Evolutionary conservation across 2,797 vertebrate genomes (phyloP).

Genomic region (Ptychobarbus kaznakovi): DNA sequence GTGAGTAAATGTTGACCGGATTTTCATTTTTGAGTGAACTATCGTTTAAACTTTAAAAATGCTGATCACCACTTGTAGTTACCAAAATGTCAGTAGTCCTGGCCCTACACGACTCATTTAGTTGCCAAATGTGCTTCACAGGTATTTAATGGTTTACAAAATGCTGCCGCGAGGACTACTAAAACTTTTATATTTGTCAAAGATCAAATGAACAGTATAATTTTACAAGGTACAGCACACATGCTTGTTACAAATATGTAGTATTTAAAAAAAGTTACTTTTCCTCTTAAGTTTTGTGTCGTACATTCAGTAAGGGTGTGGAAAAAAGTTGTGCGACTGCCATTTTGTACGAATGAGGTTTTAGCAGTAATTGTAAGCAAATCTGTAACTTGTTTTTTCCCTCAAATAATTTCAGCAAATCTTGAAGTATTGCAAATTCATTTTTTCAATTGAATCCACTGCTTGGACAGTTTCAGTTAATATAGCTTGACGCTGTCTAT

Average conservation of each 20-base stretch:
- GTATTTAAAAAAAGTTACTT: conserved; percentile 31
- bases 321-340: background rate
- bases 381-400: background rate
- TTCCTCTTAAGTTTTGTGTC: conserved; percentile 2
- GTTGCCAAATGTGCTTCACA: conserved; percentile 46
- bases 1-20: background rate
- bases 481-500: background rate
- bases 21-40: background rate
- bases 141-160: conserved; percentile 49
- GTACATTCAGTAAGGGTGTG: background rate
- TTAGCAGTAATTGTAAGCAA: background rate
- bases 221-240: background rate
- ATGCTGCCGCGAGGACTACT: conserved; percentile 13
- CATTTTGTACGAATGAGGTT: conserved; percentile 2
- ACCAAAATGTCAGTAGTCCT: background rate
- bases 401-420: background rate
- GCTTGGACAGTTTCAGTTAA: background rate
- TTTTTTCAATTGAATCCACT: background rate
- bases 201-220: conserved; percentile 14
- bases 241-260: background rate
- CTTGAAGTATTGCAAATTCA: background rate
- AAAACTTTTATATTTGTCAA: conserved; percentile 14
- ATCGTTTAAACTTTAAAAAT: background rate
- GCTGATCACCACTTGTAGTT: background rate
- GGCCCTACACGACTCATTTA: conserved; percentile 4